A percentile compares a stretch with the other conserved stretches of the same genome.
phyloP scores from a whole-genome alignment of 2,113 vertebrate genomes.

The Zosterops lateralis region DNA sequence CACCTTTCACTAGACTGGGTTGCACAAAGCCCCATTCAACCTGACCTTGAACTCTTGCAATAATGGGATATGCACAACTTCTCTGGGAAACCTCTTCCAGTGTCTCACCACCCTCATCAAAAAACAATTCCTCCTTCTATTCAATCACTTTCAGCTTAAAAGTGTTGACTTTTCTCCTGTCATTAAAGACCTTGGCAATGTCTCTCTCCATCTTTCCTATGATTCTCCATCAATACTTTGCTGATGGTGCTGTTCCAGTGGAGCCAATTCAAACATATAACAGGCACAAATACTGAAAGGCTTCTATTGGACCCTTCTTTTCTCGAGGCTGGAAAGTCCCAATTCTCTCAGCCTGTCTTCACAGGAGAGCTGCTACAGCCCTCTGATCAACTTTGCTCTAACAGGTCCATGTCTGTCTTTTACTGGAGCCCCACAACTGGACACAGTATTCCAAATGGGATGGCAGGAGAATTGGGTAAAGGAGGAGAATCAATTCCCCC shows the following conservation, averaged over 20 bases:
- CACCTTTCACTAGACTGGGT: background rate
- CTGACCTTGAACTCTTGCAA: background rate
- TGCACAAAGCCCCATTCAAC: background rate
- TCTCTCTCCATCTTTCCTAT: background rate
- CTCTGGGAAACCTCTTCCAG: background rate
- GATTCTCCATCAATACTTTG: background rate
- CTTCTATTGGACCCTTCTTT: background rate
- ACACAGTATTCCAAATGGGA: background rate
- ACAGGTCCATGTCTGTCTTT: background rate
- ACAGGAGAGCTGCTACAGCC: background rate
- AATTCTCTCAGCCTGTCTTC: background rate
- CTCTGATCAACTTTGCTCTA: background rate
- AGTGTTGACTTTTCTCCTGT: background rate
- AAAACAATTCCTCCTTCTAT: background rate
- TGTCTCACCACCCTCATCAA: background rate
- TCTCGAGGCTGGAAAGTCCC: background rate
- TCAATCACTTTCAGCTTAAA: background rate
- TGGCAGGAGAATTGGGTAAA: background rate
- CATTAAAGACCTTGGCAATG: background rate
- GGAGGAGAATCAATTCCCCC: background rate
- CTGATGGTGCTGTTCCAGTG: background rate
- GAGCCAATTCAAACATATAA: background rate
- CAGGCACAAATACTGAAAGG: background rate
- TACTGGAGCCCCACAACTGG: background rate
- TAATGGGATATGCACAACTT: background rate